Conservation (phyloP, 2,113 vertebrate species). For the Grus americana region DNA sequence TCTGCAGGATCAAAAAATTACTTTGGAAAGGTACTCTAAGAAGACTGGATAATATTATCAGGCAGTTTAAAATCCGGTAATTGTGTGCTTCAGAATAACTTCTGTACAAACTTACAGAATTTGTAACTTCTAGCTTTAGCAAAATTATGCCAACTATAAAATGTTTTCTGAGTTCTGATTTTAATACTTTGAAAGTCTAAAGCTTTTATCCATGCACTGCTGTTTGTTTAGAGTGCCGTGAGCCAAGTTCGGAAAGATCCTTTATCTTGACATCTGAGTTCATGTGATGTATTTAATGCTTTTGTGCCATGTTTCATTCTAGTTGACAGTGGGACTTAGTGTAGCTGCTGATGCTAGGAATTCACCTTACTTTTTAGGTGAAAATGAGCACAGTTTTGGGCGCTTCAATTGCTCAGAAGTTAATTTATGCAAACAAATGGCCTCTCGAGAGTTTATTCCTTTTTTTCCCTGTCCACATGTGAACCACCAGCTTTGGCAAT, state of each 20-base stretch:
- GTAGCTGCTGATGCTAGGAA: not conserved
- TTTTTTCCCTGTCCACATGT: not conserved
- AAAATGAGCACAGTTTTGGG: not conserved
- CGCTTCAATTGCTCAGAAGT: not conserved
- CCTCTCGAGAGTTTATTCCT: not conserved
- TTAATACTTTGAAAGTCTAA: not conserved
- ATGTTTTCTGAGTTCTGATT: not conserved
- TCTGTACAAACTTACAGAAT: not conserved
- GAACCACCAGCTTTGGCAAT: not conserved
- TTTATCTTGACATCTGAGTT: not conserved
- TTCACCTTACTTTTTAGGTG: not conserved
- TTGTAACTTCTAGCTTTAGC: not conserved
- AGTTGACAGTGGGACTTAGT: not conserved
- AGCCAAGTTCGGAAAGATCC: not conserved
- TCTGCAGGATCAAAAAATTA: not conserved
- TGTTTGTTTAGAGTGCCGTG: not conserved
- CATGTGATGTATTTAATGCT: not conserved
- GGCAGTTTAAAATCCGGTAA: not conserved
- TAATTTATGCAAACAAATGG: not conserved
- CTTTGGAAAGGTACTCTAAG: not conserved
- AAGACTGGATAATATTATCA: not conserved
- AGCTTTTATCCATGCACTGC: not conserved
- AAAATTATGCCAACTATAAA: not conserved
- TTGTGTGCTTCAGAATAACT: not conserved
- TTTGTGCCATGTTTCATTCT: constrained; percentile 1